Percentiles rank a stretch among this genome's conserved stretches.
Evolutionary conservation across 2,888 invertebrate genomes (phyloP).

Genomic region (Automeris io): DNA sequence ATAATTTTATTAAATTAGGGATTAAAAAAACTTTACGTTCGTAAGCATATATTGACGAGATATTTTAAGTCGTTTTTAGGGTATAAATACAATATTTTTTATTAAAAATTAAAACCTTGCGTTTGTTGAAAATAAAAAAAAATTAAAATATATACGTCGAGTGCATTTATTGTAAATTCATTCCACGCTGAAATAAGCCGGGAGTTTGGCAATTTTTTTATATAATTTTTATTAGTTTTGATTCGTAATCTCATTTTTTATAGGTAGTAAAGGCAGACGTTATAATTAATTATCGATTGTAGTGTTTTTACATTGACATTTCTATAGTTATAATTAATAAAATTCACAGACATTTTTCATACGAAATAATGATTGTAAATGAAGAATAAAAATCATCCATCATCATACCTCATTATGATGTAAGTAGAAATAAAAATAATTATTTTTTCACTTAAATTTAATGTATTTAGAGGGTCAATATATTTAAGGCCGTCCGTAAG

Average conservation of each 20-base stretch:
- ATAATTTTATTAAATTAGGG: conserved; percentile 31
- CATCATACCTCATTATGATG: conserved; percentile 36
- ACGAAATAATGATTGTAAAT: not conserved
- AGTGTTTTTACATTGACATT: conserved; percentile 22
- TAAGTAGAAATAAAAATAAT: not conserved
- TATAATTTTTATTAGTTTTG: conserved; percentile 19
- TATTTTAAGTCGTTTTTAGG: not conserved
- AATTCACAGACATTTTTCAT: not conserved
- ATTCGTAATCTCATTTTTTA: conserved; percentile 58
- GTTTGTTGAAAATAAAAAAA: not conserved
- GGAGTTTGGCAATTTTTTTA: conserved; percentile 46
- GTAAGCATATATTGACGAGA: not conserved
- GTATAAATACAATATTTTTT: not conserved
- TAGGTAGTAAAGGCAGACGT: conserved; percentile 54
- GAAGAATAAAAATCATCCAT: conserved; percentile 33
- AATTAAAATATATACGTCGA: not conserved
- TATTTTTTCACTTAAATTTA: conserved; percentile 14
- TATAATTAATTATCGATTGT: conserved; percentile 27
- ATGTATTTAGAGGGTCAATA: not conserved
- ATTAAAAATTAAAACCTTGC: not conserved
- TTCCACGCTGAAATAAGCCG: conserved; percentile 45
- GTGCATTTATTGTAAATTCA: conserved; percentile 26
- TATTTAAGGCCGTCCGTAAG: not conserved
- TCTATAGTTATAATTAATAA: conserved; percentile 12
- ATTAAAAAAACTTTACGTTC: not conserved